Conservation (phyloP, 2,888 invertebrate species). For the Agrilus mali region DNA sequence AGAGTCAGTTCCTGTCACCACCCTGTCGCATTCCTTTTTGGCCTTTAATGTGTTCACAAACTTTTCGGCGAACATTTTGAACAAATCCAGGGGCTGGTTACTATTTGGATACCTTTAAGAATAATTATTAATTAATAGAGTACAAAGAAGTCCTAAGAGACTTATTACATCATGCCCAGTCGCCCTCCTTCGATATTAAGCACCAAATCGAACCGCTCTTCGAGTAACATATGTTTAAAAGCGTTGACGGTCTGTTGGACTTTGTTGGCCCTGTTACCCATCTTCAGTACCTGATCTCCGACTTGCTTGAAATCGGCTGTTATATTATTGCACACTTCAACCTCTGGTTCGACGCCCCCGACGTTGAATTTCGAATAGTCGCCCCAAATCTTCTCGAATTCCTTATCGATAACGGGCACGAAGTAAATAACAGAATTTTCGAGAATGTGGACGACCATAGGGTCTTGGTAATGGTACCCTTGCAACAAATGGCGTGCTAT, state of each 20-base stretch:
- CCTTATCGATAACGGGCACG: constrained; percentile 55
- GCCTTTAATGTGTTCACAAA: constrained; percentile 35
- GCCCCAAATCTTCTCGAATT: constrained; percentile 37
- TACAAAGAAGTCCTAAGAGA: background rate
- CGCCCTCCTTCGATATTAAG: constrained; percentile 65
- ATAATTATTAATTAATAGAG: background rate
- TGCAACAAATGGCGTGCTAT: constrained; percentile 69
- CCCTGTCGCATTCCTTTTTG: constrained; percentile 30
- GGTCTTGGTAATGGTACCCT: constrained; percentile 57
- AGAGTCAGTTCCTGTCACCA: constrained; percentile 29
- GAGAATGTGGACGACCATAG: constrained; percentile 49
- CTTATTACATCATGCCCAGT: constrained; percentile 41
- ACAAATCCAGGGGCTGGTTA: constrained; percentile 24
- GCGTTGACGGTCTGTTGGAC: constrained; percentile 40
- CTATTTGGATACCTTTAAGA: constrained; percentile 20
- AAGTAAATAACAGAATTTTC: constrained; percentile 66
- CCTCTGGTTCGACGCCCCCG: constrained; percentile 19
- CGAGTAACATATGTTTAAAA: constrained; percentile 50
- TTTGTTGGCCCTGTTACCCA: constrained; percentile 32
- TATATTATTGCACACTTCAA: constrained; percentile 30
- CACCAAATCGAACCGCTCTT: constrained; percentile 57
- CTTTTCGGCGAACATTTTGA: constrained; percentile 37
- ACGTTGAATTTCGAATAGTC: constrained; percentile 30
- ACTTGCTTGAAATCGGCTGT: constrained; percentile 43
- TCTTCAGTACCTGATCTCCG: constrained; percentile 48